These are phyloP conservation scores for Zalophus californianus DNA, from an alignment of 2,797 vertebrate genomes.

Conservation along the genomic window DNA sequence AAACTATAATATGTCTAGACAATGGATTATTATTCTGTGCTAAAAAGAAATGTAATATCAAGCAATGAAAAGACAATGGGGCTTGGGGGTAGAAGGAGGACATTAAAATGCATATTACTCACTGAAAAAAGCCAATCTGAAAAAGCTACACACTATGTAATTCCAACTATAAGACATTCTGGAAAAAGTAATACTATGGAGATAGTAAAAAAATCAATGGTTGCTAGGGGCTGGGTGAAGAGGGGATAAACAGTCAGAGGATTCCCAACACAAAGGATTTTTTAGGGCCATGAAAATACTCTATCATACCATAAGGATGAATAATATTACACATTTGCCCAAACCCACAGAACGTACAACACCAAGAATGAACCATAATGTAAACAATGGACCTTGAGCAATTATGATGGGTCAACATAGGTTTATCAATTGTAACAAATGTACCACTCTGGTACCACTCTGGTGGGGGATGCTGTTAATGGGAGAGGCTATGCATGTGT, in stretches of 20 bases:
- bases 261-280: not conserved
- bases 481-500: not conserved
- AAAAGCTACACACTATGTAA: not conserved
- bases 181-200: not conserved
- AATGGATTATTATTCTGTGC: not conserved
- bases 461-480: not conserved
- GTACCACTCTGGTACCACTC: not conserved
- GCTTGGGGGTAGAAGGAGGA: not conserved
- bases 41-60: not conserved
- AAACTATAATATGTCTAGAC: not conserved
- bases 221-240: not conserved
- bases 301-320: not conserved
- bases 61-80: not conserved
- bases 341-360: not conserved
- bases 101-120: not conserved
- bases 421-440: not conserved
- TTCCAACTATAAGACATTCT: not conserved
- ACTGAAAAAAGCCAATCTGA: not conserved
- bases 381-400: not conserved
- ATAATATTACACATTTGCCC: not conserved
- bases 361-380: not conserved
- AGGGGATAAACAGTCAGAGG: not conserved
- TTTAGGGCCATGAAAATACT: not conserved
- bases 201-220: not conserved
- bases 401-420: not conserved